Conservation (phyloP, 2,888 invertebrate species). For the Drosophila greeni region DNA sequence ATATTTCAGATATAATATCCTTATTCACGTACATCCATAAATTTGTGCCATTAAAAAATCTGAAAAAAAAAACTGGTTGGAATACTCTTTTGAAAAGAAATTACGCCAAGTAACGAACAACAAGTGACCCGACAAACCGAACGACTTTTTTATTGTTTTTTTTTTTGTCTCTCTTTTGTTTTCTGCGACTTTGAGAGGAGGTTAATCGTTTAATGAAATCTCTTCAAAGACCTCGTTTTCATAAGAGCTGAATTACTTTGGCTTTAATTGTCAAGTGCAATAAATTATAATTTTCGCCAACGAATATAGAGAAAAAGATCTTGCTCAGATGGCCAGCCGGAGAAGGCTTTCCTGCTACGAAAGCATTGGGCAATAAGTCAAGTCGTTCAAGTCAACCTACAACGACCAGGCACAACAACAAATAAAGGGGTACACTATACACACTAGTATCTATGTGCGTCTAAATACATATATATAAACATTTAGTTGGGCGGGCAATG, state of each 20-base stretch:
- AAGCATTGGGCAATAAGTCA: slow-evolving; percentile 45
- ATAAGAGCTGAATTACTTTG: slow-evolving; percentile 29
- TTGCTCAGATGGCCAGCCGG: slow-evolving; percentile 40
- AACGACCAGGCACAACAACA: slow-evolving; percentile 9
- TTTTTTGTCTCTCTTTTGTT: neutral
- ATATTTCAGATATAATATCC: no score
- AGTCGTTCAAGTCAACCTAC: slow-evolving; percentile 30
- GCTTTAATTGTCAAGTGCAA: slow-evolving; percentile 41
- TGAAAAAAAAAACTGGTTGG: neutral
- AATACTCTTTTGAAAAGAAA: slow-evolving; percentile 1
- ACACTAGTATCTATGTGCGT: neutral
- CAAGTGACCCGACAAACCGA: slow-evolving; percentile 2
- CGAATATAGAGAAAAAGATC: slow-evolving; percentile 23
- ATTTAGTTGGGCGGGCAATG: slow-evolving; percentile 47
- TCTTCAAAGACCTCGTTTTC: slow-evolving; percentile 11
- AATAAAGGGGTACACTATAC: slow-evolving; percentile 14
- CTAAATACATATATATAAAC: slow-evolving; percentile 40
- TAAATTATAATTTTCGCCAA: slow-evolving; percentile 48
- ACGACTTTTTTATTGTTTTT: neutral
- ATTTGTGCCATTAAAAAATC: neutral
- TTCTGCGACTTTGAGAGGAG: neutral
- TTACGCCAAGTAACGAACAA: slow-evolving; percentile 1
- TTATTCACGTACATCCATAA: no score
- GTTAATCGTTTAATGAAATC: slow-evolving; percentile 27
- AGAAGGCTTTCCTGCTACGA: slow-evolving; percentile 25